These are phyloP conservation scores for Enteromius unitaeniatus DNA, from an alignment of 2,797 vertebrate species.

Conservation along the genomic window DNA sequence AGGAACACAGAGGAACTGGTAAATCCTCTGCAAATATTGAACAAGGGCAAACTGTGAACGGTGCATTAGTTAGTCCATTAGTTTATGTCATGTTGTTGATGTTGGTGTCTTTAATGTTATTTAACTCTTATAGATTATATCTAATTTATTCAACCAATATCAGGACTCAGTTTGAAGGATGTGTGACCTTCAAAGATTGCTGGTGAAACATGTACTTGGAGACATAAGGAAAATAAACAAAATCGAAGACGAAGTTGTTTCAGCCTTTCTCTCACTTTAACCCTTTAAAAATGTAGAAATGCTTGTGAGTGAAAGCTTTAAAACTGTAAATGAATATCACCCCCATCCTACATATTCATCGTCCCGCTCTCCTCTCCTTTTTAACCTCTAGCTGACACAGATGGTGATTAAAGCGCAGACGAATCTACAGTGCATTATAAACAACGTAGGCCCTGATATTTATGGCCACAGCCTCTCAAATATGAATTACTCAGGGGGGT, in stretches of 20 bases:
- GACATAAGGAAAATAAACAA: conserved; percentile 54
- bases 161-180: conserved; percentile 27
- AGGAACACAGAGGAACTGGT: conserved; percentile 49
- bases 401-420: conserved; percentile 57
- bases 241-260: conserved; percentile 6
- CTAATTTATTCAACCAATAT: conserved; percentile 77
- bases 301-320: conserved; percentile 23
- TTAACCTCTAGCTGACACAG: conserved; percentile 60
- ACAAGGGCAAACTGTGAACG: conserved; percentile 48
- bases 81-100: conserved; percentile 58
- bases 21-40: conserved; percentile 52
- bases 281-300: not conserved
- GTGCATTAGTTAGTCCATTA: conserved; percentile 59
- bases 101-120: conserved; percentile 70
- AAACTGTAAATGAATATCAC: conserved; percentile 47
- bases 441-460: conserved; percentile 54
- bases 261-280: not conserved
- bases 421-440: conserved; percentile 58
- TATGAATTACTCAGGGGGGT: conserved; percentile 69
- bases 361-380: conserved; percentile 49
- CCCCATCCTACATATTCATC: conserved; percentile 22
- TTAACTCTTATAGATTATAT: conserved; percentile 72
- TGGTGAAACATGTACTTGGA: conserved; percentile 47
- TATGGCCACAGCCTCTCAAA: conserved; percentile 67
- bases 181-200: conserved; percentile 19